Percentiles rank a stretch among this genome's conserved stretches.
Evolutionary conservation across 2,113 vertebrate genomes (phyloP).

Genomic region (Chaenocephalus aceratus): DNA sequence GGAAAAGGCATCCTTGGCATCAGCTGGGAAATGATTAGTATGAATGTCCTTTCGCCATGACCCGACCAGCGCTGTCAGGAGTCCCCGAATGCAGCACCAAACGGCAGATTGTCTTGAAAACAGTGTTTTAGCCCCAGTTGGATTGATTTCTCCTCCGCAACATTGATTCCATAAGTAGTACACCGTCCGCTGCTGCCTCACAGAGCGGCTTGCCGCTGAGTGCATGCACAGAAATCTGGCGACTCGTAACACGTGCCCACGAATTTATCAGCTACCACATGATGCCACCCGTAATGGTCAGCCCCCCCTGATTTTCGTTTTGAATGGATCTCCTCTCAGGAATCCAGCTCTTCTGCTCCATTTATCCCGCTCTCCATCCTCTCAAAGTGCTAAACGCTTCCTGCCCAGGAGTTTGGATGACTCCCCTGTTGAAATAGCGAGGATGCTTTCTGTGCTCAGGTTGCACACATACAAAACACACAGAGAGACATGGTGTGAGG

Average conservation of each 20-base stretch:
- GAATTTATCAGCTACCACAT: constrained; percentile 10
- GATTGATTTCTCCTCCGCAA: constrained; percentile 66
- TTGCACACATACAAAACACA: background rate
- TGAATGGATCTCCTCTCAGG: background rate
- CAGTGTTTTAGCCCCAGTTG: constrained; percentile 49
- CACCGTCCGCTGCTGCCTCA: constrained; percentile 35
- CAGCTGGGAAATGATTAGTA: background rate
- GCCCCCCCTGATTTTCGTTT: background rate
- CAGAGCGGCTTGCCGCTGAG: constrained; percentile 29
- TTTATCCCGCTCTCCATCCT: constrained; percentile 16
- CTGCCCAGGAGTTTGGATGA: constrained; percentile 30
- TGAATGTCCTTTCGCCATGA: constrained; percentile 27
- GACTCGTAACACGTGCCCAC: constrained; percentile 47
- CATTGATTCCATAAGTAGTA: constrained; percentile 76
- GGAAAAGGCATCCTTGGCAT: constrained; percentile 50
- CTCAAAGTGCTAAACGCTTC: constrained; percentile 26
- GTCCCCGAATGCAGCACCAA: background rate
- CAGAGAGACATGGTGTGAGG: no score
- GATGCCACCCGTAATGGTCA: background rate
- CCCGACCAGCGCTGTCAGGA: background rate
- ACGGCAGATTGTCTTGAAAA: constrained; percentile 44
- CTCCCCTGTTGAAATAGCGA: constrained; percentile 6
- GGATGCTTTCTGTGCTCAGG: constrained; percentile 9
- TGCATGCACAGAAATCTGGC: constrained; percentile 46
- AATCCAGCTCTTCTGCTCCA: background rate